These are phyloP conservation scores for Patiria miniata DNA, from an alignment of 35 echinoderm and acorn worm species.

Conservation along the genomic window DNA sequence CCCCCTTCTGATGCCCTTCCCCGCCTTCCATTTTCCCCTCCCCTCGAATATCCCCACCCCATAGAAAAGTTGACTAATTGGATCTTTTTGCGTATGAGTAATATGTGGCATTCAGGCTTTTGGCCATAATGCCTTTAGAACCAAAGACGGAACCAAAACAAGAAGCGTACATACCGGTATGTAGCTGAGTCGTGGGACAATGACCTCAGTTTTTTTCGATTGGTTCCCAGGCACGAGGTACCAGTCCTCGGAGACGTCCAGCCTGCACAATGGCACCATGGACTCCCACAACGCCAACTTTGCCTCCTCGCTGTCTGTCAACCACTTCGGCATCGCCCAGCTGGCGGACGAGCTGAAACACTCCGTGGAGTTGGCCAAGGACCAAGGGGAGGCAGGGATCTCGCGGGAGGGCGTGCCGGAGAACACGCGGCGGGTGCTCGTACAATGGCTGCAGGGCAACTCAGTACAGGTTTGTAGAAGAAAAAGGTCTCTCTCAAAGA, in stretches of 20 bases:
- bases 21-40: no score
- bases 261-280: slow-evolving; percentile 73
- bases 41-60: no score
- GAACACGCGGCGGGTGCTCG: slow-evolving; percentile 59
- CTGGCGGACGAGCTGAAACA: slow-evolving; percentile 67
- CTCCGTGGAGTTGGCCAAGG: slow-evolving; percentile 68
- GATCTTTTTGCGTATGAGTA: no score
- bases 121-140: no score
- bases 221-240: slow-evolving; percentile 37
- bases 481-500: background rate
- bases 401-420: slow-evolving; percentile 70
- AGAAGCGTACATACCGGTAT: no score
- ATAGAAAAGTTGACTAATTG: no score
- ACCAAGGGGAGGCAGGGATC: slow-evolving; percentile 61
- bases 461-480: background rate
- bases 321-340: slow-evolving; percentile 66
- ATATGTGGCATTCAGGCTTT: no score
- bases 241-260: slow-evolving; percentile 54
- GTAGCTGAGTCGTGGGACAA: no score
- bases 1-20: no score
- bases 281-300: slow-evolving; percentile 65
- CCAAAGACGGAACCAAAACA: no score
- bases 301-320: slow-evolving; percentile 32
- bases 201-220: background rate
- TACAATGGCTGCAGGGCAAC: slow-evolving; percentile 62